A percentile compares a stretch with the other conserved stretches of the same genome.
These are phyloP conservation scores for Nyctalus aviator DNA, from an alignment of 2,797 vertebrate species.

Conservation along the genomic window DNA sequence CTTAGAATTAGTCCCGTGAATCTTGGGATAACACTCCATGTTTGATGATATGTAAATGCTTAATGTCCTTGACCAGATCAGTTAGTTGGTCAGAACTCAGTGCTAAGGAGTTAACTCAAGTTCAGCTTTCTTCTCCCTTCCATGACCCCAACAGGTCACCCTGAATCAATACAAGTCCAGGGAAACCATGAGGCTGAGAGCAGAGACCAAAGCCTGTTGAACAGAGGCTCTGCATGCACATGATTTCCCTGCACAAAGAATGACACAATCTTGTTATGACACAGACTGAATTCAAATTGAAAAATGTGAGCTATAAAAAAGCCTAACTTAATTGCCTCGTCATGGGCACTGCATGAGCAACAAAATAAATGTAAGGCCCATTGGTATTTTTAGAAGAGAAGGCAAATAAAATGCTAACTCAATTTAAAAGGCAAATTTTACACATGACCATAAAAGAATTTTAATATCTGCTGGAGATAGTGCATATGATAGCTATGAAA, in stretches of 20 bases:
- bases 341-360: neutral
- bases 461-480: conserved; percentile 45
- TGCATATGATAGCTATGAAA: conserved; percentile 54
- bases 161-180: neutral
- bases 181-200: neutral
- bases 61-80: neutral
- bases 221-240: neutral
- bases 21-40: neutral
- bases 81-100: neutral
- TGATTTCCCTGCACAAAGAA: neutral
- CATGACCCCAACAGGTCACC: neutral
- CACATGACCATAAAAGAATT: conserved; percentile 37
- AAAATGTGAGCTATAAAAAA: neutral
- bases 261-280: neutral
- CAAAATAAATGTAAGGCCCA: conserved; percentile 20
- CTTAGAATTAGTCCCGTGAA: neutral
- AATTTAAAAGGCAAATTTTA: conserved; percentile 66
- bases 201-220: neutral
- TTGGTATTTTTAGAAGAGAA: conserved; percentile 66
- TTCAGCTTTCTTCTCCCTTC: neutral
- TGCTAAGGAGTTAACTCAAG: neutral
- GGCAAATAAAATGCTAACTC: conserved; percentile 57
- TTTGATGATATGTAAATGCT: neutral
- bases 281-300: neutral
- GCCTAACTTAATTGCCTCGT: neutral